Base-by-base conservation (phyloP, 2,888 invertebrate genomes). In the Sarcophaga caerulescens region DNA sequence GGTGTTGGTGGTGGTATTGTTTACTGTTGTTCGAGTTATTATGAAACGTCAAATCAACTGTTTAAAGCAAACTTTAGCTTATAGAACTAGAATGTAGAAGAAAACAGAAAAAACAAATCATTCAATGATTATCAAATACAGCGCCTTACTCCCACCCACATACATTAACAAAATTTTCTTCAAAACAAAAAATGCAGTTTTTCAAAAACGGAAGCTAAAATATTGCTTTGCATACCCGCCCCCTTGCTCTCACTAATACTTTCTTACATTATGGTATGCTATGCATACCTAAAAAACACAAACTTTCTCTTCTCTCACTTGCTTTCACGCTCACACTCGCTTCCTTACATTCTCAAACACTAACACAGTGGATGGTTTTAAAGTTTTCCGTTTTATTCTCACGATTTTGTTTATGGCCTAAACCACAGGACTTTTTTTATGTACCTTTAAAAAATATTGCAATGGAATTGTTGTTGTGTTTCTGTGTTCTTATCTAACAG, bases 11-110 rank as follows among this genome's bases (percentile, higher is more conserved):
- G 35, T 35, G 35, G 35, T 8, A 35, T 35, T 35, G 35, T 35
- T 35, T 35, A 35, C 35, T 10, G 17, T 52, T 52, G 0, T 14
- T 52, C 4, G 52, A 14, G 17, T 4, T 52, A 17, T 52, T 52
- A 52, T 17, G 17, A 17, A 12, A 14, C 47, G 47, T 47, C 47
- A 47, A 47, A 47, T 47, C 47, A 52, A 65, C 19, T 47, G 57
- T 19, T 5, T 35, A 23, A 21, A 63, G 47, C n/a, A 23, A 65
- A 65, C 57, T 57, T 65, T 11, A 63, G 21, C 23, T 44, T 35
- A n/a, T 52, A 14, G 10, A 69, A 60, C 81, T 85, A 74, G 73
- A 85, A 85, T 23, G 62, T 85, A 74, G 73, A 85, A 85, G 23
- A 73, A 60, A 63, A 63, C 35, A 35, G 35, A 35, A 52, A 52